Percentiles rank a stretch among this genome's conserved stretches.
Conservation (phyloP, 2,113 vertebrate genomes). For the Trachemys scripta region DNA sequence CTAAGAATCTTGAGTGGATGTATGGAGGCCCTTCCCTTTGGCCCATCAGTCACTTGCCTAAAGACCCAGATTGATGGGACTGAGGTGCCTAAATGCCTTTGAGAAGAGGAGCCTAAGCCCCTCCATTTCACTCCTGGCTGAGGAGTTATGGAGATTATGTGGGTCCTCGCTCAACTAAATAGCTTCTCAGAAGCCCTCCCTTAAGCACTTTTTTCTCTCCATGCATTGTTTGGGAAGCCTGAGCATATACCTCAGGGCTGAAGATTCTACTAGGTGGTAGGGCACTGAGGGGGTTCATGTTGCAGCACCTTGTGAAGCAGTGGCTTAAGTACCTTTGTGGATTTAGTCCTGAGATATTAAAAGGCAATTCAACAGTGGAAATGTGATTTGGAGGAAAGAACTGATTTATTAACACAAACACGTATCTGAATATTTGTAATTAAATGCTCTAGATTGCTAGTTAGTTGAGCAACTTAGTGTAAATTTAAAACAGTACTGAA, state of each 20-base stretch:
- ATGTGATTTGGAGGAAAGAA: neutral
- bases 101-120: neutral
- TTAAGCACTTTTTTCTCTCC: neutral
- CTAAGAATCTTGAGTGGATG: neutral
- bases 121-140: neutral
- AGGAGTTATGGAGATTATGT: neutral
- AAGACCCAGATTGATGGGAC: neutral
- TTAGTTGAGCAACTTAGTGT: neutral
- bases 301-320: neutral
- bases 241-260: too few species aligned
- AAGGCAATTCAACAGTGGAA: neutral
- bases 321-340: neutral
- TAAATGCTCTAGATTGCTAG: neutral
- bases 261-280: neutral
- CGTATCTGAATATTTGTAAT: neutral
- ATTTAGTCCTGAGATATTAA: neutral
- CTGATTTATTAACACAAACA: neutral
- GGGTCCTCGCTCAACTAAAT: neutral
- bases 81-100: neutral
- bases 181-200: neutral
- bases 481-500: fast-evolving
- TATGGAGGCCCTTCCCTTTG: neutral
- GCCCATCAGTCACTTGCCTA: neutral
- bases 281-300: neutral
- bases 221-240: too few species aligned